Conservation (phyloP, 2,113 vertebrate genomes). For the Paraplagusia blochii region DNA sequence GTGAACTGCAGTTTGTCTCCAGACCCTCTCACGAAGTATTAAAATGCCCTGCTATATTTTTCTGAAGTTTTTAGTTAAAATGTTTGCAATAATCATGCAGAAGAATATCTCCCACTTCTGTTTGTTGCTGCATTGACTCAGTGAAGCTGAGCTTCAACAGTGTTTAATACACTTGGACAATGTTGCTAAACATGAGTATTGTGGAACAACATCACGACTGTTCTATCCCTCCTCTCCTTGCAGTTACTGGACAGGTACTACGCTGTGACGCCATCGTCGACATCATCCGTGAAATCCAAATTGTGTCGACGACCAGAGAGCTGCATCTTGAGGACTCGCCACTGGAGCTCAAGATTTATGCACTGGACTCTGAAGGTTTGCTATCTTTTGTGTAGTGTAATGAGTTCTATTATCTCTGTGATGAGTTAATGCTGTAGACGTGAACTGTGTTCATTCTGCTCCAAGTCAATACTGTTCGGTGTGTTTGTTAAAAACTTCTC, state of each 20-base stretch:
- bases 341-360: constrained; percentile 86
- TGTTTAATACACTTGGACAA: too few species aligned
- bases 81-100: too few species aligned
- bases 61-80: too few species aligned
- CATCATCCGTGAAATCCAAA: constrained; percentile 86
- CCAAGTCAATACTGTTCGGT: constrained; percentile 7
- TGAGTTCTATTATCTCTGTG: neutral
- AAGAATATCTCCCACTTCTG: too few species aligned
- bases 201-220: too few species aligned
- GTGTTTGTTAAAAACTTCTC: constrained; percentile 29
- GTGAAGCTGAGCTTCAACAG: too few species aligned
- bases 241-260: constrained; percentile 90
- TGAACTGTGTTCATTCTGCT: constrained; percentile 7
- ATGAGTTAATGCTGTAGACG: neutral
- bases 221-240: neutral
- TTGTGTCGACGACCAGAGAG: constrained; percentile 93
- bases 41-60: too few species aligned
- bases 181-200: too few species aligned
- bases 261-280: constrained; percentile 95
- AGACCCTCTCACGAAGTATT: too few species aligned
- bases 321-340: constrained; percentile 95
- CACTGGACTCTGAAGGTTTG: constrained; percentile 95
- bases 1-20: too few species aligned
- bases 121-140: too few species aligned
- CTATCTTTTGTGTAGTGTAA: constrained; percentile 3